phyloP scores from a whole-genome alignment of 2,797 vertebrate genomes.

The Pseudochirops cupreus region DNA sequence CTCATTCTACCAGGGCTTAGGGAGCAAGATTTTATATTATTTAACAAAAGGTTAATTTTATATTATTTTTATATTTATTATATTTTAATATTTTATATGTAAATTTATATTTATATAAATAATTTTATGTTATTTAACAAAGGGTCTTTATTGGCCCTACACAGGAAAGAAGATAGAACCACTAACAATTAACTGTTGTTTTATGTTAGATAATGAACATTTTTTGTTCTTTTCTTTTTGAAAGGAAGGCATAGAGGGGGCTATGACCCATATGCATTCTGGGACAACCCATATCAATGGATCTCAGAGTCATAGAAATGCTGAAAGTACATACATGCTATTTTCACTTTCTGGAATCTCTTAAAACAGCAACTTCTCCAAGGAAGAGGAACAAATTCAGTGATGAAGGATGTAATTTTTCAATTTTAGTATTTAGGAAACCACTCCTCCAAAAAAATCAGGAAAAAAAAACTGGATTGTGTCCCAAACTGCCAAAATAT shows the following conservation, averaged over 20 bases:
- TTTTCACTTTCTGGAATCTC: not conserved
- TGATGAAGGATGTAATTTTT: not conserved
- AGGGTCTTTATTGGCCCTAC: not conserved
- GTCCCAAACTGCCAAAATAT: not conserved
- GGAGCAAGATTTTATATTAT: not conserved
- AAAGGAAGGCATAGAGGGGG: not conserved
- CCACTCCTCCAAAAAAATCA: not conserved
- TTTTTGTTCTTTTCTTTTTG: not conserved
- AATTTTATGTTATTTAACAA: not conserved
- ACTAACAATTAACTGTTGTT: not conserved
- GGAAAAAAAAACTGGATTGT: not conserved
- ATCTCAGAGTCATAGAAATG: not conserved
- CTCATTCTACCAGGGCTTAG: not conserved
- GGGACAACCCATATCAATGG: not conserved
- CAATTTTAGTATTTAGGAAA: not conserved
- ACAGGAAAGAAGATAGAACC: not conserved
- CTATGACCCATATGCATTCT: not conserved
- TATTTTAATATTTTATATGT: too few relatives aligned
- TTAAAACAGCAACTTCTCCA: not conserved
- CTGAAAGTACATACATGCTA: not conserved
- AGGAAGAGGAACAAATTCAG: not conserved
- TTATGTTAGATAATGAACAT: not conserved
- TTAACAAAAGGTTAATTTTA: not conserved
- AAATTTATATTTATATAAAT: too few relatives aligned
- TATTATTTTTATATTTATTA: too few relatives aligned